These are phyloP conservation scores for Sicus ferrugineus DNA, from an alignment of 2,888 invertebrate genomes.

Conservation along the genomic window DNA sequence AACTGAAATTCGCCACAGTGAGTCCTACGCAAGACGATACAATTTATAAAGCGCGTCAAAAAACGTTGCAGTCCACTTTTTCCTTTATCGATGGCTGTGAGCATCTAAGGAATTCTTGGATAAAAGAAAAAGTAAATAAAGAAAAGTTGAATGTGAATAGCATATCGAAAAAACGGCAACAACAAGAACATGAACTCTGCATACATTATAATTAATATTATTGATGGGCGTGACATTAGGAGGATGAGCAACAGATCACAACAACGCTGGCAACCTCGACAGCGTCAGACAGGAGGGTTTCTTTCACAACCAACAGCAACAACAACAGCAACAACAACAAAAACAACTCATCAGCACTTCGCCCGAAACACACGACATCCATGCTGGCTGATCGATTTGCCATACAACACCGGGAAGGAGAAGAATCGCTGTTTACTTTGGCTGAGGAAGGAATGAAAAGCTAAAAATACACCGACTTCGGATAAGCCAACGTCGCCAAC, in stretches of 20 bases:
- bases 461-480: neutral
- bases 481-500: neutral
- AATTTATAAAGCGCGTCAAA: too few species aligned
- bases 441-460: slow-evolving; percentile 17
- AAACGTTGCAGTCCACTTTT: too few species aligned
- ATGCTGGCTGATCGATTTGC: neutral
- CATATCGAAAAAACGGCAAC: too few species aligned
- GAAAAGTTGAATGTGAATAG: neutral
- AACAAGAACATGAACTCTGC: neutral
- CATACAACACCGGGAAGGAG: neutral
- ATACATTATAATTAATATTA: slow-evolving; percentile 32
- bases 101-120: neutral
- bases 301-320: too few species aligned
- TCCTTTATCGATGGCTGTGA: neutral
- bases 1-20: too few species aligned
- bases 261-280: neutral
- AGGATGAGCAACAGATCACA: slow-evolving; percentile 28
- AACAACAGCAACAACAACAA: neutral
- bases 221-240: slow-evolving; percentile 31
- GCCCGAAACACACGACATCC: neutral
- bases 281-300: neutral
- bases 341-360: slow-evolving; percentile 14
- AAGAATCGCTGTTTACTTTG: slow-evolving; percentile 1
- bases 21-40: too few species aligned
- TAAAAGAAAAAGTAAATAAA: neutral